phyloP scores from a whole-genome alignment of 1,140 invertebrate species.

The Hyphantria cunea region DNA sequence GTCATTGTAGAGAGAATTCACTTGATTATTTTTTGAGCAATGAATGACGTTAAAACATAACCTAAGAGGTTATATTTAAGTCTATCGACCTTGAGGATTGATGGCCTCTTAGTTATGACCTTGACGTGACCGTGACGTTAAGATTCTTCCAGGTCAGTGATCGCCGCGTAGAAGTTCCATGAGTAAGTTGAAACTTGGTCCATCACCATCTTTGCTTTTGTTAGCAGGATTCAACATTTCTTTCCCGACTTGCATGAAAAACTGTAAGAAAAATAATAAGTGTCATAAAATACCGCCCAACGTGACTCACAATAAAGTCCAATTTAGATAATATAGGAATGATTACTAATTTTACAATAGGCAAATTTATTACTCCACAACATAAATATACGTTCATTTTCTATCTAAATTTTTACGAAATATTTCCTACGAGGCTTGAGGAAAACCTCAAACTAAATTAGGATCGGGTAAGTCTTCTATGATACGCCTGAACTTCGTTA shows the following conservation, averaged over 20 bases:
- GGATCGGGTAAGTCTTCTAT: too few species aligned
- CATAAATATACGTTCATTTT: too few species aligned
- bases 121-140: neutral
- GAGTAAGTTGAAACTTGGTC: constrained; percentile 95
- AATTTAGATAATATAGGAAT: too few species aligned
- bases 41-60: constrained; percentile 14
- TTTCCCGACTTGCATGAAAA: constrained; percentile 90
- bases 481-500: too few species aligned
- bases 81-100: constrained; percentile 15
- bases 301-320: too few species aligned
- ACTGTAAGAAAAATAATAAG: constrained; percentile 45
- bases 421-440: too few species aligned
- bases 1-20: constrained; percentile 30
- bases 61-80: constrained; percentile 10
- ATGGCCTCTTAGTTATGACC: neutral
- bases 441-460: too few species aligned
- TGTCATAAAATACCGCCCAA: too few species aligned
- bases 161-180: constrained; percentile 97
- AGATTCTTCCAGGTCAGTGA: constrained; percentile 83
- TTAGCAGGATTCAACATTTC: constrained; percentile 92
- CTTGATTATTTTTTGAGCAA: constrained; percentile 55
- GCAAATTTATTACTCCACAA: too few species aligned
- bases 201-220: constrained; percentile 93
- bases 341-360: too few species aligned
- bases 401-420: too few species aligned